A percentile compares a stretch with the other conserved stretches of the same genome.
phyloP scores from a whole-genome alignment of 2,797 vertebrate species.

The Danio jaintianensis region DNA sequence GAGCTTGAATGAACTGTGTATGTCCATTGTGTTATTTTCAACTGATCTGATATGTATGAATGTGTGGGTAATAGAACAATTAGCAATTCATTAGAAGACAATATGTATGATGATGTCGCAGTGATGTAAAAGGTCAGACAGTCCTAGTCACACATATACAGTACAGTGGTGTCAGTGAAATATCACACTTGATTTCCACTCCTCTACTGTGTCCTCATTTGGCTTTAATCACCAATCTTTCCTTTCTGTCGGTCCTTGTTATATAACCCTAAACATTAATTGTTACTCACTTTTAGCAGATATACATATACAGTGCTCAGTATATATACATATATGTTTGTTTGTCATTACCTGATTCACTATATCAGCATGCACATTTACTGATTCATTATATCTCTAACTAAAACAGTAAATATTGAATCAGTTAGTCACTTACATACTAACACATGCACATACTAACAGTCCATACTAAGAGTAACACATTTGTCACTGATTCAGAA shows the following conservation, averaged over 20 bases:
- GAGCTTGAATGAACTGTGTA: conserved; percentile 10
- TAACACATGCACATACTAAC: too few species aligned
- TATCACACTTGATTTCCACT: conserved; percentile 9
- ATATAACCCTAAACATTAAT: neutral
- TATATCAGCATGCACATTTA: too few species aligned
- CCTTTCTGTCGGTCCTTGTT: neutral
- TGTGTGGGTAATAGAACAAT: conserved; percentile 35
- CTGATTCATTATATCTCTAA: too few species aligned
- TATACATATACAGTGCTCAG: too few species aligned
- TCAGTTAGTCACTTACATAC: too few species aligned
- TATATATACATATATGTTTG: too few species aligned
- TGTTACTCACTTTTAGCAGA: neutral
- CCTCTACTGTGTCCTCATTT: neutral
- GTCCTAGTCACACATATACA: neutral
- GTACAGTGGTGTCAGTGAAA: conserved; percentile 22
- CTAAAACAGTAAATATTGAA: too few species aligned
- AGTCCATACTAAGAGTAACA: too few species aligned
- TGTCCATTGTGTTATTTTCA: conserved; percentile 4
- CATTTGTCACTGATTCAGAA: too few species aligned
- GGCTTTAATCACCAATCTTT: neutral
- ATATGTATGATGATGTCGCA: conserved; percentile 25
- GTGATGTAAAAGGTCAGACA: conserved; percentile 41
- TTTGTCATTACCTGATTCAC: too few species aligned
- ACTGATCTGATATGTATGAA: conserved; percentile 1
- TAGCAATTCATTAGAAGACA: conserved; percentile 25